Evolutionary conservation across 2,888 invertebrate genomes (phyloP).

Genomic region (Lacanobia oleracea): DNA sequence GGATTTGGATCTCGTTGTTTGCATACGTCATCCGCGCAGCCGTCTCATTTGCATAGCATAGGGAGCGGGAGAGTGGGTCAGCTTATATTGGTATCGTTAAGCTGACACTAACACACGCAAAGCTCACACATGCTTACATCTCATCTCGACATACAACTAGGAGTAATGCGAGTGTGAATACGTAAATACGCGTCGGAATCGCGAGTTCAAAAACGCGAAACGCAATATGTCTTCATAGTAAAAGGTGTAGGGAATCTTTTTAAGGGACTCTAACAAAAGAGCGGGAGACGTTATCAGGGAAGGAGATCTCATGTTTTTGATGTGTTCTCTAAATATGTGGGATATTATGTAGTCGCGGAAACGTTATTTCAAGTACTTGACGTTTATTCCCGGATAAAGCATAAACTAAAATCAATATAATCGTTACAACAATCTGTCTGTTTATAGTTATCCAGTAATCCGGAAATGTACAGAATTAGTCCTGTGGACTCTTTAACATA

Average conservation of each 20-base stretch:
- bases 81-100: constrained; percentile 82
- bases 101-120: constrained; percentile 82
- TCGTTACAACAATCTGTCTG: too few species aligned
- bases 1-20: constrained; percentile 81
- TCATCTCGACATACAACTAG: constrained; percentile 88
- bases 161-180: constrained; percentile 90
- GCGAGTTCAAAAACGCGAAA: constrained; percentile 90
- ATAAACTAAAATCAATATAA: constrained; percentile 6
- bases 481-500: too few species aligned
- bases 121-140: constrained; percentile 83
- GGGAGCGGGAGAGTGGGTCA: constrained; percentile 76
- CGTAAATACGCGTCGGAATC: constrained; percentile 89
- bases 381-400: constrained; percentile 11
- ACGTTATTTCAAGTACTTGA: constrained; percentile 34
- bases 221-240: constrained; percentile 90
- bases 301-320: constrained; percentile 83
- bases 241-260: constrained; percentile 87
- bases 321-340: constrained; percentile 76
- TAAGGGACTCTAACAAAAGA: constrained; percentile 84
- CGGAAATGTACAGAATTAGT: too few species aligned
- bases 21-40: constrained; percentile 83
- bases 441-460: background rate
- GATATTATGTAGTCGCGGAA: constrained; percentile 54
- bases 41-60: constrained; percentile 78
- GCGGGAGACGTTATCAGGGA: constrained; percentile 80